Evolutionary conservation across 2,888 invertebrate species (phyloP).

Genomic region (Biston betularia): DNA sequence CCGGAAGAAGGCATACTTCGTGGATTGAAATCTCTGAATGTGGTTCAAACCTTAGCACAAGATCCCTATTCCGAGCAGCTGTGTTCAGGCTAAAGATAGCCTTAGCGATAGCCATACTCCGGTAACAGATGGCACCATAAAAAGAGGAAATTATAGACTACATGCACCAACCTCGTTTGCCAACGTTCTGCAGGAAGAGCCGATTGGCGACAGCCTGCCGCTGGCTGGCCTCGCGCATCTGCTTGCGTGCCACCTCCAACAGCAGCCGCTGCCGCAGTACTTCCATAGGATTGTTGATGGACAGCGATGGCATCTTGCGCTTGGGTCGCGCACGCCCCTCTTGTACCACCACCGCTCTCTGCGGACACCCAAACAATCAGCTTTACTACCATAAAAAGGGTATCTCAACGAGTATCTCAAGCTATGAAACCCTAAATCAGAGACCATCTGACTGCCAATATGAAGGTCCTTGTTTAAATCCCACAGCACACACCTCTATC

Average conservation of each 20-base stretch:
- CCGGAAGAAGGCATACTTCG: no score
- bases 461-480: no score
- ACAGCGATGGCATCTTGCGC: constrained; percentile 90
- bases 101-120: no score
- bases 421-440: no score
- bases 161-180: constrained; percentile 87
- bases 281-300: constrained; percentile 95
- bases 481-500: no score
- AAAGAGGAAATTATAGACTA: not conserved
- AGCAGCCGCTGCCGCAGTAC: constrained; percentile 93
- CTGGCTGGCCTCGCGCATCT: constrained; percentile 91
- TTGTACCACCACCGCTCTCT: constrained; percentile 65
- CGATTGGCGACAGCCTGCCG: constrained; percentile 91
- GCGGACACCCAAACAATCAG: constrained; percentile 29
- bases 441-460: no score
- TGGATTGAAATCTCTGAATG: no score
- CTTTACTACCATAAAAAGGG: not conserved
- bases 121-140: no score
- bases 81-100: no score
- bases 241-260: constrained; percentile 93
- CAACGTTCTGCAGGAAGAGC: constrained; percentile 90
- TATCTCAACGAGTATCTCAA: no score
- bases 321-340: constrained; percentile 80
- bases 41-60: no score
- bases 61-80: no score